phyloP scores from a whole-genome alignment of 2,888 invertebrate species.

The Rhagonycha lutea region DNA sequence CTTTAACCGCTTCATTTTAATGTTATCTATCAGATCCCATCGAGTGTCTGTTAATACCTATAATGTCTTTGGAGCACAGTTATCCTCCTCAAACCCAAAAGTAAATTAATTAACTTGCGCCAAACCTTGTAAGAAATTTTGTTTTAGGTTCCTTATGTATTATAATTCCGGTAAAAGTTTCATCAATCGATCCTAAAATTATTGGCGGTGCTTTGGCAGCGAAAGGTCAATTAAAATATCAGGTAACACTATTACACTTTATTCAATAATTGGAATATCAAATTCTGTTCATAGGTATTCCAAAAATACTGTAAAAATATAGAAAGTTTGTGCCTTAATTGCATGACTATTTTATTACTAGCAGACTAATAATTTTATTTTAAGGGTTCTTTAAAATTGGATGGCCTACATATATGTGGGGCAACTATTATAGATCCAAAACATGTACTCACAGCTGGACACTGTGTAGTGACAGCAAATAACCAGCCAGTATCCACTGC shows the following conservation, averaged over 20 bases:
- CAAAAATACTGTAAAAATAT: no score
- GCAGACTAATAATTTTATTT: not conserved
- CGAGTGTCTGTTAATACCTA: no score
- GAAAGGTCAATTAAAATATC: not conserved
- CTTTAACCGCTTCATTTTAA: no score
- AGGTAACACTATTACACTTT: not conserved
- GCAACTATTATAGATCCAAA: constrained; percentile 36
- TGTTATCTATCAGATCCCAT: no score
- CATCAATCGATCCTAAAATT: not conserved
- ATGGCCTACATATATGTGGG: constrained; percentile 34
- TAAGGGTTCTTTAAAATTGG: constrained; percentile 27
- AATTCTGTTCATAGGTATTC: no score
- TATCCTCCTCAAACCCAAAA: no score
- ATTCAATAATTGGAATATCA: no score
- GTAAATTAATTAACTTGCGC: no score
- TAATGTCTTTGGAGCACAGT: no score
- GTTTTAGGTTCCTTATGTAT: not conserved
- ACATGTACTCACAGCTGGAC: constrained; percentile 41
- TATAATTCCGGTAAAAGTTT: not conserved
- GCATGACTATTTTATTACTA: no score
- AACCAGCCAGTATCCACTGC: constrained; percentile 34
- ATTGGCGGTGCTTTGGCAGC: not conserved
- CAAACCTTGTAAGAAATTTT: not conserved
- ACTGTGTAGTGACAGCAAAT: constrained; percentile 40
- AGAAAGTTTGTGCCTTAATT: no score